Evolutionary conservation across 2,888 invertebrate species (phyloP).

Genomic region (Aporophyla nigra): DNA sequence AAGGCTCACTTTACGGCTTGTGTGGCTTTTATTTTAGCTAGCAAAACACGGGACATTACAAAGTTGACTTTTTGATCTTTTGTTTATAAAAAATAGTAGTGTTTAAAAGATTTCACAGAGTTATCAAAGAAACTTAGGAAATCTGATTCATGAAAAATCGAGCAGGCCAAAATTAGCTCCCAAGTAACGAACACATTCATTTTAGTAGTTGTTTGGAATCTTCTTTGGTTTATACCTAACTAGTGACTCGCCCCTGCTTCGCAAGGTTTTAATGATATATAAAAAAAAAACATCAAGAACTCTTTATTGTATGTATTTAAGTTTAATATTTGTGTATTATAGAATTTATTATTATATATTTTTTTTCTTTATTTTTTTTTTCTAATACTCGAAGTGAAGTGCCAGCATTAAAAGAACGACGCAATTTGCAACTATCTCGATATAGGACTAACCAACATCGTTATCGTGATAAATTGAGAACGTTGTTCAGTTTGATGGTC

Average conservation of each 20-base stretch:
- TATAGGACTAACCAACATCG: too few species aligned
- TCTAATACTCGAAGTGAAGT: not conserved
- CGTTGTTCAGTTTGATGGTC: too few species aligned
- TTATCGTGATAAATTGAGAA: too few species aligned
- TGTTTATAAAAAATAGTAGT: not conserved
- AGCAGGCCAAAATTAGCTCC: not conserved
- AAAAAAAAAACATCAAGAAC: not conserved
- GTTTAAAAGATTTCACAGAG: not conserved
- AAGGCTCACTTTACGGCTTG: constrained; percentile 43
- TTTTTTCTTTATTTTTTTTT: too few species aligned
- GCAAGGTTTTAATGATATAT: not conserved
- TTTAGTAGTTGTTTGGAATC: not conserved
- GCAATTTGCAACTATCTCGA: too few species aligned
- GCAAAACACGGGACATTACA: constrained; percentile 10
- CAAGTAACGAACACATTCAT: not conserved
- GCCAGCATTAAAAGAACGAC: too few species aligned
- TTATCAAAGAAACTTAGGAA: not conserved
- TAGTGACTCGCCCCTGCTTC: not conserved
- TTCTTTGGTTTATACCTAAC: not conserved
- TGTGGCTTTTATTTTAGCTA: constrained; percentile 39
- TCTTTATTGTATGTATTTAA: not conserved
- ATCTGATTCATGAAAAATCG: not conserved
- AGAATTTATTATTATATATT: too few species aligned
- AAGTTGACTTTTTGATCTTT: constrained; percentile 1
- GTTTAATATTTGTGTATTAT: not conserved